Base-by-base conservation (phyloP, 2,797 vertebrate species). In the Falco novaeseelandiae region DNA sequence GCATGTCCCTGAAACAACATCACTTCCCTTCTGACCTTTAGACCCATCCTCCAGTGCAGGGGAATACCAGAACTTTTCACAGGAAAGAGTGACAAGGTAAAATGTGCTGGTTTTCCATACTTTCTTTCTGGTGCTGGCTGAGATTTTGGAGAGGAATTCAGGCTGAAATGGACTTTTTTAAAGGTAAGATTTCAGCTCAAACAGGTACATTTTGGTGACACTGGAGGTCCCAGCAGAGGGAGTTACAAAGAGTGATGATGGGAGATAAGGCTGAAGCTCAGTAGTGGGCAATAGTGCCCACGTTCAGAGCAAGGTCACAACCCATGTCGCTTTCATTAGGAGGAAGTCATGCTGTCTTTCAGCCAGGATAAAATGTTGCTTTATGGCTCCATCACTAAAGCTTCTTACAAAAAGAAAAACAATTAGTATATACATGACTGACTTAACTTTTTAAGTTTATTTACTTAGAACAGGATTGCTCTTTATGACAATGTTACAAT, bases 281-380 rank as follows among this genome's bases (percentile, higher is more conserved):
- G 6, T 18, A 87, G 30, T 32, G 2, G 3, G 8, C 0, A 0
- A 12, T 44, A n/a, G 2, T 26, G 63, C 57, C 21, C 12, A 7
- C 0, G 0, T 59, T 73, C 44, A 67, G 55, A 57, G 44, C 44
- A 80, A 38, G 34, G 30, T 81, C 86, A 12, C 5, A 5, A 44
- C 38, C 2, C 1, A 8, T 52, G 8, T 42, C 4, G 1, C 46
- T 32, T 49, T 85, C 15, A 9, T 57, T 86, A 69, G 32, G 40
- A 80, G 51, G 12, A 90, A 73, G 13, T 67, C 0, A 0, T 44
- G 10, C n/a, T 90, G 44, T 61, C 76, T 21, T 81, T 78, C 51
- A 71, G 14, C 61, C 40, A 27, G 44, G 18, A 65, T 69, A 52
- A 89, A 85, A 54, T 54, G 27, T 69, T 65, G 36, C 12, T 93